phyloP scores from a whole-genome alignment of 2,113 vertebrate genomes.

The Indri indri region DNA sequence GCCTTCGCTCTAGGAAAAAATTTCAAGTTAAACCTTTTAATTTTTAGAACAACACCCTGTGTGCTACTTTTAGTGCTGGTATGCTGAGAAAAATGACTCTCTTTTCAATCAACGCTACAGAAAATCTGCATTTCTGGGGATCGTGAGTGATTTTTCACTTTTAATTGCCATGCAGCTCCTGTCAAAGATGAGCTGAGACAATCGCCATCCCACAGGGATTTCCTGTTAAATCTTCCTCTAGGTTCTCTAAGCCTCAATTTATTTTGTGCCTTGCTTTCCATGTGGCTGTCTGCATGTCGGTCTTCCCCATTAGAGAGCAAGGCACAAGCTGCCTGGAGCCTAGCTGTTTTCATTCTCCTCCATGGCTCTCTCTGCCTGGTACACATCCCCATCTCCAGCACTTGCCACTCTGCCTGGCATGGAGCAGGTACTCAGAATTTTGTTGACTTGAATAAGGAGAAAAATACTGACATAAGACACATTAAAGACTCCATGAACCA shows the following conservation, averaged over 20 bases:
- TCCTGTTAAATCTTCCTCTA: not conserved
- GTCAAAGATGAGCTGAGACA: not conserved
- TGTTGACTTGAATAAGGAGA: not conserved
- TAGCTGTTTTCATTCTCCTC: not conserved
- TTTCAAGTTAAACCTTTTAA: conserved; percentile 32
- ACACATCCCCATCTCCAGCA: not conserved
- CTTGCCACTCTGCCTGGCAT: too few species aligned
- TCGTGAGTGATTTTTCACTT: not conserved
- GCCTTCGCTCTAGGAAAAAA: not conserved
- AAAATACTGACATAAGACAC: not conserved
- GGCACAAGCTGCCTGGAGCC: not conserved
- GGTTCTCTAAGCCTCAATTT: not conserved
- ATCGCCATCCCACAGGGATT: not conserved
- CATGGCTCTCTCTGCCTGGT: not conserved
- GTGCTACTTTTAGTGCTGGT: not conserved
- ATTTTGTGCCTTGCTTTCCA: not conserved
- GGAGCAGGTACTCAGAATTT: not conserved
- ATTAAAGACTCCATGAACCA: not conserved
- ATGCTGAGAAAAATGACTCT: not conserved
- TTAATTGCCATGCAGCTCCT: not conserved
- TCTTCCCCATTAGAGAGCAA: not conserved
- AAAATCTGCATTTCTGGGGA: not conserved
- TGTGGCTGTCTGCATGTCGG: not conserved
- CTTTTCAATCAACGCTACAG: conserved; percentile 14
- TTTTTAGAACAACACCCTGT: not conserved